Percentiles rank a stretch among this genome's conserved stretches.
Conservation (phyloP, 2,797 vertebrate genomes). For the Sus cebifrons region DNA sequence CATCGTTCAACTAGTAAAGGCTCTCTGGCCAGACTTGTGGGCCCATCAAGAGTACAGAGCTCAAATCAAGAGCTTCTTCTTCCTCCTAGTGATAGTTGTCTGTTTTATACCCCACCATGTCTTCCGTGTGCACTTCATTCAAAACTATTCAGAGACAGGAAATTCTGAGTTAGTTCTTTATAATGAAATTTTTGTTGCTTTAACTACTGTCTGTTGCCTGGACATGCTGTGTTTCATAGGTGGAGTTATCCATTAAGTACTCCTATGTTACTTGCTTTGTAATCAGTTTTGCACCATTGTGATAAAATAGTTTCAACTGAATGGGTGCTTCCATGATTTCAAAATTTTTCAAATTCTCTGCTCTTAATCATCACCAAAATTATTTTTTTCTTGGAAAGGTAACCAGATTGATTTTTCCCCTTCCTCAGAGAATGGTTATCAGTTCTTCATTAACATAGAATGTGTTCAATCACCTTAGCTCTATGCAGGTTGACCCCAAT, state of each 20-base stretch:
- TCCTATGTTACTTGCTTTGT: not conserved
- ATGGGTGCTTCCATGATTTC: not conserved
- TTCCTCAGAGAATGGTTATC: not conserved
- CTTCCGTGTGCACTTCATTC: conserved; percentile 90
- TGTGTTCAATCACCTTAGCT: not conserved
- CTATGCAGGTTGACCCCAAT: not conserved
- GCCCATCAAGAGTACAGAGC: conserved; percentile 90
- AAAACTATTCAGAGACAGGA: conserved; percentile 70
- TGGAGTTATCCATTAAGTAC: conserved; percentile 84
- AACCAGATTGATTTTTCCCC: not conserved
- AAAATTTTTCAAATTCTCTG: not conserved
- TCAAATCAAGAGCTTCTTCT: conserved; percentile 91
- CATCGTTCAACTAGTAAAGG: conserved; percentile 81
- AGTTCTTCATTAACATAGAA: not conserved
- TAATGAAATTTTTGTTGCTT: conserved; percentile 90
- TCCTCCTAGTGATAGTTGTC: conserved; percentile 88
- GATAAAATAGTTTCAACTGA: conserved; percentile 16
- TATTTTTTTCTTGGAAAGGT: conserved; percentile 33
- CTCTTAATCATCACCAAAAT: not conserved
- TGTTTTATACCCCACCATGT: conserved; percentile 91
- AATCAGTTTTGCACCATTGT: not conserved
- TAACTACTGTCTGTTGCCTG: conserved; percentile 90
- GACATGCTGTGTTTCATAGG: conserved; percentile 91
- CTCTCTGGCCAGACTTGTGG: conserved; percentile 82
- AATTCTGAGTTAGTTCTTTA: conserved; percentile 83